Evolutionary conservation across 1,140 invertebrate species (phyloP), one percentile per base, ranked within the genome.

Genomic region (Aphaenogaster rudis): DNA sequence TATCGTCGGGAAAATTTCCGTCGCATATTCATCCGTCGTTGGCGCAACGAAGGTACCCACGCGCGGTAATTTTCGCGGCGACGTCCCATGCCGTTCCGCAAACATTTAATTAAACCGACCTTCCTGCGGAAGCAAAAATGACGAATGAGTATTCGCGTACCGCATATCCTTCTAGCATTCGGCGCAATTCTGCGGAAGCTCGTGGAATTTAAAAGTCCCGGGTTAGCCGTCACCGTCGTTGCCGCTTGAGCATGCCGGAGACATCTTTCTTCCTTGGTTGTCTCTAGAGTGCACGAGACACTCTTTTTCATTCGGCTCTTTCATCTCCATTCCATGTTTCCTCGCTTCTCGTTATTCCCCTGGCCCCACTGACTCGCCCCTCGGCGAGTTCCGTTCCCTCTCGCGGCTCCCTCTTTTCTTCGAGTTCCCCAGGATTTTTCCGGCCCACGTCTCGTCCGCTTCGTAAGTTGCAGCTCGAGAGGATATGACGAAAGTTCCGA

Each of bases 401-500:
- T 1, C 15, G 11, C 36, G 9, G n/a, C 6, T 17, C 0, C 42
- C 28, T 21, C 54, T 67, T n/a, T 69, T 15, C 21, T 36, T 42
- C n/a, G n/a, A 45, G 33, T 64, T 50, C 11, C n/a, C 64, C 28
- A 50, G 21, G 77, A 76, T 84, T 84, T 84, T 84, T 84, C 69
- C 69, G 69, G 50, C 66, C 50, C 52, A n/a, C 39, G 15, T 71
- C 15, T 57, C 64, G 48, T 15, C 50, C 64, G 33, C 5, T 15
- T 48, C 63, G 78, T 81, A 81, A 81, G 78, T 69, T 50, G 66
- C 52, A 71, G 64, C 79, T 84, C 52, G 57, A 15, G 17, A 76
- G 69, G 80, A 84, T 84, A 76, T 72, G 54, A 84, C 80, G 69
- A 76, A 84, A 84, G 80, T 84, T 84, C 69, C 69, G 80, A 84